Evolutionary conservation across 2,888 invertebrate species (phyloP).

Genomic region (Lasioglossum marginatum): DNA sequence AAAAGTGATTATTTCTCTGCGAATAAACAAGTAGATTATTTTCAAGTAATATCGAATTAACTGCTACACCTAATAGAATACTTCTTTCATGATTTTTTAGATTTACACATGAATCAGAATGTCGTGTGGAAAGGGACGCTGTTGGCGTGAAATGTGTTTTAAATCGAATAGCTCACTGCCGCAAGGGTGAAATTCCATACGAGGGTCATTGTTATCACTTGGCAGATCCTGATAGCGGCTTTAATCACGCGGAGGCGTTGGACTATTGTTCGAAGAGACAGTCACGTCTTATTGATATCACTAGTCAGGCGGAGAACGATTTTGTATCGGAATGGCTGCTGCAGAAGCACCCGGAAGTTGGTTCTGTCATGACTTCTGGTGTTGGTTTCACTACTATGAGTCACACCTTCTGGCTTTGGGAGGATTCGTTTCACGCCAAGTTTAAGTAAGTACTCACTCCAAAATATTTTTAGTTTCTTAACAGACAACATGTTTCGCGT

Average conservation of each 20-base stretch:
- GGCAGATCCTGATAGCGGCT: conserved; percentile 79
- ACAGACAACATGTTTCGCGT: no score
- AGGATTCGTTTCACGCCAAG: conserved; percentile 77
- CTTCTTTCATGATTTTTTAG: conserved; percentile 52
- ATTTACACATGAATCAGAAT: conserved; percentile 78
- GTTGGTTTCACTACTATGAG: conserved; percentile 83
- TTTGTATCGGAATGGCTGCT: conserved; percentile 86
- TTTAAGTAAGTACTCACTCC: conserved; percentile 73
- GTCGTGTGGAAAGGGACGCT: conserved; percentile 81
- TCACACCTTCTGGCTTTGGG: conserved; percentile 85
- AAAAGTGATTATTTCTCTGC: no score
- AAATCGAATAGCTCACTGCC: conserved; percentile 84
- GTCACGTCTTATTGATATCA: conserved; percentile 85
- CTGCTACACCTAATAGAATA: not conserved
- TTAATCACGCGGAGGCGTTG: conserved; percentile 84
- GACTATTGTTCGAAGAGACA: conserved; percentile 83
- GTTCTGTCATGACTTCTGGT: conserved; percentile 85
- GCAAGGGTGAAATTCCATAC: conserved; percentile 85
- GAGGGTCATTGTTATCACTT: conserved; percentile 86
- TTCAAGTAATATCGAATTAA: not conserved
- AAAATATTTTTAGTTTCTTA: not conserved
- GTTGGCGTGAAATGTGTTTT: conserved; percentile 83
- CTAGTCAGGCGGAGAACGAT: conserved; percentile 86
- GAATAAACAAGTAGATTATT: no score
- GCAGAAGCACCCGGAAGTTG: conserved; percentile 79